A percentile compares a stretch with the other conserved stretches of the same genome.
These are phyloP conservation scores for Lymantria monacha DNA, from an alignment of 2,888 invertebrate species.

Conservation along the genomic window DNA sequence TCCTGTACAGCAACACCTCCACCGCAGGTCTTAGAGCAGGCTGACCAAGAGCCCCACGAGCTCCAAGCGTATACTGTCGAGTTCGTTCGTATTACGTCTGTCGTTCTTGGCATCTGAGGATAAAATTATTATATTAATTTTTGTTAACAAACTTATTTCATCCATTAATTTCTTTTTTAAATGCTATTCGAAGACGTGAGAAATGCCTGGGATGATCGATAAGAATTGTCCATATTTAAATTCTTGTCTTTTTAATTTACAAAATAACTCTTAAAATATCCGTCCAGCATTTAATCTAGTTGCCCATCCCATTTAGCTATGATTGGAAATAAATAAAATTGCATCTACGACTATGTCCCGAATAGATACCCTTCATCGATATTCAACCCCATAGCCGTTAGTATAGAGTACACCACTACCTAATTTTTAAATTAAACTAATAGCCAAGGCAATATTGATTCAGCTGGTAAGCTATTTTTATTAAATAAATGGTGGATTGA, in stretches of 20 bases:
- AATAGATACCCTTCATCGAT: too few relatives aligned
- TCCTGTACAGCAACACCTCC: slow-evolving; percentile 88
- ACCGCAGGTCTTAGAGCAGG: slow-evolving; percentile 89
- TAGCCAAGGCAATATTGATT: slow-evolving; percentile 32
- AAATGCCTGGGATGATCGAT: too few relatives aligned
- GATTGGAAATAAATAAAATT: too few relatives aligned
- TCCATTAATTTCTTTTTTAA: neutral
- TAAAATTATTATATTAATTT: neutral
- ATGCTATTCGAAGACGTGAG: too few relatives aligned
- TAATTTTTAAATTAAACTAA: slow-evolving; percentile 21
- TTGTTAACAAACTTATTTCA: neutral
- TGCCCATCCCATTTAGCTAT: too few relatives aligned
- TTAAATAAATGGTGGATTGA: slow-evolving; percentile 49
- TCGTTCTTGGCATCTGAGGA: slow-evolving; percentile 54
- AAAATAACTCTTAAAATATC: too few relatives aligned
- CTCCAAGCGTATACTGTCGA: slow-evolving; percentile 83
- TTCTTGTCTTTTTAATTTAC: too few relatives aligned
- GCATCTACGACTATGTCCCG: too few relatives aligned
- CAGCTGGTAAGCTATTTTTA: slow-evolving; percentile 34
- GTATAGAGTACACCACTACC: too few relatives aligned
- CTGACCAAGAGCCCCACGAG: slow-evolving; percentile 87
- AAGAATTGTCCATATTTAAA: too few relatives aligned
- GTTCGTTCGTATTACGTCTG: slow-evolving; percentile 55
- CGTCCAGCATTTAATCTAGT: too few relatives aligned
- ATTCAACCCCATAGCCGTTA: too few relatives aligned